Percentiles rank a stretch among this genome's conserved stretches.
Evolutionary conservation across 2,797 vertebrate species (phyloP).

Genomic region (Malurus leucopterus): DNA sequence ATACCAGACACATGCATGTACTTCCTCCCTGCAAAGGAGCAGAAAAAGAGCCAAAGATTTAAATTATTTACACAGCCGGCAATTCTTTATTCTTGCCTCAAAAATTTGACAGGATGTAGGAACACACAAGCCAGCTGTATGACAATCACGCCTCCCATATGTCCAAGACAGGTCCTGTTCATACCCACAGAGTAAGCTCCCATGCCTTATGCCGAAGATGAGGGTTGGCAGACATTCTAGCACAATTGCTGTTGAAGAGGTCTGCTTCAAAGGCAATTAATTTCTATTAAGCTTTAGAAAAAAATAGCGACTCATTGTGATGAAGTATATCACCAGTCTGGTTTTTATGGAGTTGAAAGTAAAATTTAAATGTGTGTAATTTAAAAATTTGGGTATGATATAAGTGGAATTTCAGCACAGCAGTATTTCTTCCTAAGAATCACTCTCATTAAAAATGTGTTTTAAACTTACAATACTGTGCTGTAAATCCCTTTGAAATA

Average conservation of each 20-base stretch:
- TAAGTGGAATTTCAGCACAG: neutral
- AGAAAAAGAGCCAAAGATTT: neutral
- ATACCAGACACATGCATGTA: neutral
- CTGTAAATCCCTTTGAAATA: neutral
- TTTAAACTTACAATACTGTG: neutral
- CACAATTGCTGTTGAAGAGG: accelerated
- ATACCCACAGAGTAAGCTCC: neutral
- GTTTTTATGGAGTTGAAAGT: neutral
- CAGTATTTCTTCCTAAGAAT: neutral
- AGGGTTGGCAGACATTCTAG: neutral
- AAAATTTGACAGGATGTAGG: neutral
- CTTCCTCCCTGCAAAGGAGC: neutral
- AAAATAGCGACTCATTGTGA: neutral
- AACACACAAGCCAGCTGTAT: neutral
- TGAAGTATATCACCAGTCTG: neutral
- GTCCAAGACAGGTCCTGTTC: neutral
- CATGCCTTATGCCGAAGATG: neutral
- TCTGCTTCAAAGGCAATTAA: neutral
- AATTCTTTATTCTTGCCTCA: neutral
- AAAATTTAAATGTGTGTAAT: neutral
- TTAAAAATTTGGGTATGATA: neutral
- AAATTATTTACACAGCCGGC: conserved; percentile 26
- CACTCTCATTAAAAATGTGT: neutral
- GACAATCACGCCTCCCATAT: neutral
- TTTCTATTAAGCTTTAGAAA: neutral